Evolutionary conservation across 2,113 vertebrate genomes (phyloP).

Genomic region (Trematocara nigrifrons): DNA sequence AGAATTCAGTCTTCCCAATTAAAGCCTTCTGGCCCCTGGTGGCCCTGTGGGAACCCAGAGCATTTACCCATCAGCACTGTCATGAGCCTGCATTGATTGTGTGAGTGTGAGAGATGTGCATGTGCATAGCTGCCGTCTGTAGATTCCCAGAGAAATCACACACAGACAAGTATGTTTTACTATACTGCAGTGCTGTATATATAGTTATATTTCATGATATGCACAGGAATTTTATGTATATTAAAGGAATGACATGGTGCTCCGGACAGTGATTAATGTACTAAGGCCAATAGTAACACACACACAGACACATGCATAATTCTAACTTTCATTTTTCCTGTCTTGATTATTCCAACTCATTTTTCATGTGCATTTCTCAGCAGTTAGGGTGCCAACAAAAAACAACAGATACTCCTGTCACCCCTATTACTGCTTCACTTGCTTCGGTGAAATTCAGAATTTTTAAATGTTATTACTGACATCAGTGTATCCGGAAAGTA

Average conservation of each 20-base stretch:
- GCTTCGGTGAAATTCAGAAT: neutral
- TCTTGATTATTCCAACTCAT: neutral
- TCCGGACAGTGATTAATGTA: neutral
- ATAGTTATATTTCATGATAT: neutral
- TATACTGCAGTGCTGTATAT: neutral
- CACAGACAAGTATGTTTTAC: neutral
- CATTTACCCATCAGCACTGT: constrained; percentile 85
- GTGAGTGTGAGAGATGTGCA: constrained; percentile 40
- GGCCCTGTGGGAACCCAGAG: constrained; percentile 82
- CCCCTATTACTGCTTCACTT: neutral
- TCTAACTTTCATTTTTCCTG: neutral
- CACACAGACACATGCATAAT: neutral
- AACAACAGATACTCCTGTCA: neutral
- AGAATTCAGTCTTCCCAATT: constrained; percentile 89
- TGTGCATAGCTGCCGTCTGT: neutral
- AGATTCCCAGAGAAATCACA: neutral
- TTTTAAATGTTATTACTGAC: neutral
- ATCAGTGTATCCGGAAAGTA: neutral
- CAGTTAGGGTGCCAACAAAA: neutral
- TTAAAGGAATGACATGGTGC: neutral
- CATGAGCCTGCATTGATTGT: constrained; percentile 92
- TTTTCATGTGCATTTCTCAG: neutral
- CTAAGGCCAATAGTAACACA: neutral
- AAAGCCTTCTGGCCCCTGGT: constrained; percentile 80
- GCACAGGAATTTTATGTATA: neutral